Evolutionary conservation across 2,113 vertebrate genomes (phyloP).

Genomic region (Buteo buteo): DNA sequence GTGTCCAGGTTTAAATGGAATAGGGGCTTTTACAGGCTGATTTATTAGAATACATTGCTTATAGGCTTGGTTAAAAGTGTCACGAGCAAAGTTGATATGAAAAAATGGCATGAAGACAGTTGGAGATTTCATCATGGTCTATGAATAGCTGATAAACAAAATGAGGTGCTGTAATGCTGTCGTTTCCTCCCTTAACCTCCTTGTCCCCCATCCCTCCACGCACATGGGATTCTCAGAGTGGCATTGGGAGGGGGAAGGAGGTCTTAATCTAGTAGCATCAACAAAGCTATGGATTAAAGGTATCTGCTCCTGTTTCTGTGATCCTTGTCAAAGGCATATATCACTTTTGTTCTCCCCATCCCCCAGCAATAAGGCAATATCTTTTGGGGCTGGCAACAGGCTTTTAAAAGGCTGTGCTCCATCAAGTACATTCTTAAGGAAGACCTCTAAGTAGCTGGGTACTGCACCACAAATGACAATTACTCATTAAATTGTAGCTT

Average conservation of each 20-base stretch:
- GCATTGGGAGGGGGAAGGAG: background rate
- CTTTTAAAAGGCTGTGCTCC: background rate
- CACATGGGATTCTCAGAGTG: background rate
- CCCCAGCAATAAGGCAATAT: background rate
- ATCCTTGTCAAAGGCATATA: background rate
- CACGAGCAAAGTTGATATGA: background rate
- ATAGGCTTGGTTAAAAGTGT: background rate
- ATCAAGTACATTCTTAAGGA: background rate
- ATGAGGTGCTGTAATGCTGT: background rate
- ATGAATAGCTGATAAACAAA: constrained; percentile 17
- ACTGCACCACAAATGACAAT: background rate
- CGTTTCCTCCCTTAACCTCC: background rate
- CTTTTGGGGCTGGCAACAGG: background rate
- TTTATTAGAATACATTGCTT: background rate
- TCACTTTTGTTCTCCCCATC: background rate
- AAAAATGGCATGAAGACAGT: background rate
- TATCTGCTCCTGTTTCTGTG: background rate
- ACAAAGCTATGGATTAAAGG: background rate
- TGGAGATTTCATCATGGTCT: background rate
- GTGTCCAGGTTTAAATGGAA: background rate
- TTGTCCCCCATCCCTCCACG: background rate
- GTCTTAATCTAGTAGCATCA: background rate
- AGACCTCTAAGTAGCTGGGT: background rate
- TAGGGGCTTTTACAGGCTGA: background rate
- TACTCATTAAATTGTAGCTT: background rate